These are phyloP conservation scores for Deladenus siricidicola DNA, from an alignment of 2,888 invertebrate genomes.

Conservation along the genomic window DNA sequence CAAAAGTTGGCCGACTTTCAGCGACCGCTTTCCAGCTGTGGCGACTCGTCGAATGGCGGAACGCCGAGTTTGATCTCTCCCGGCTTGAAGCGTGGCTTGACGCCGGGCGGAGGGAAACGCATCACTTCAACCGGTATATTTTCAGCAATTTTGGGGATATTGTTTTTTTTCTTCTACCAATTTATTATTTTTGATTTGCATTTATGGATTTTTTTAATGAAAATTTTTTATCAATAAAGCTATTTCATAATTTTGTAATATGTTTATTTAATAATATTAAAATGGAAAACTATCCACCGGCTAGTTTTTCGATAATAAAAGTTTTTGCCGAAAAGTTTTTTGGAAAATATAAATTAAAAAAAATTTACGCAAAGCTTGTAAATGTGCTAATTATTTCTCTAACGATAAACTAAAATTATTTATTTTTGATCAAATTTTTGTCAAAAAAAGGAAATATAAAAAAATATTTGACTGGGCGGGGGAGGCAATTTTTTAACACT, in stretches of 20 bases:
- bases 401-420: too few species aligned
- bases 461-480: too few species aligned
- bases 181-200: neutral
- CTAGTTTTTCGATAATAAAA: too few species aligned
- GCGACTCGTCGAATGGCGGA: conserved; percentile 38
- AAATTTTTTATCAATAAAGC: neutral
- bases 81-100: conserved; percentile 36
- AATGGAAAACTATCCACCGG: too few species aligned
- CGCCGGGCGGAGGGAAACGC: conserved; percentile 15
- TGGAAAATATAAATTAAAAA: too few species aligned
- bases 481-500: too few species aligned
- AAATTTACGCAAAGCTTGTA: too few species aligned
- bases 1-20: conserved; percentile 21
- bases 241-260: neutral
- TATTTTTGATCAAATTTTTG: too few species aligned
- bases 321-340: too few species aligned
- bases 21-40: conserved; percentile 22
- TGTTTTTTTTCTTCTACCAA: neutral
- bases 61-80: conserved; percentile 48
- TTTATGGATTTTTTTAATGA: neutral
- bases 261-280: neutral
- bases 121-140: conserved; percentile 13
- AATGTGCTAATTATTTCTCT: too few species aligned
- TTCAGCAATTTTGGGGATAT: neutral
- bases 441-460: too few species aligned